These are phyloP conservation scores for Dipodomys stephensi DNA, from an alignment of 2,113 vertebrate species.

Conservation along the genomic window DNA sequence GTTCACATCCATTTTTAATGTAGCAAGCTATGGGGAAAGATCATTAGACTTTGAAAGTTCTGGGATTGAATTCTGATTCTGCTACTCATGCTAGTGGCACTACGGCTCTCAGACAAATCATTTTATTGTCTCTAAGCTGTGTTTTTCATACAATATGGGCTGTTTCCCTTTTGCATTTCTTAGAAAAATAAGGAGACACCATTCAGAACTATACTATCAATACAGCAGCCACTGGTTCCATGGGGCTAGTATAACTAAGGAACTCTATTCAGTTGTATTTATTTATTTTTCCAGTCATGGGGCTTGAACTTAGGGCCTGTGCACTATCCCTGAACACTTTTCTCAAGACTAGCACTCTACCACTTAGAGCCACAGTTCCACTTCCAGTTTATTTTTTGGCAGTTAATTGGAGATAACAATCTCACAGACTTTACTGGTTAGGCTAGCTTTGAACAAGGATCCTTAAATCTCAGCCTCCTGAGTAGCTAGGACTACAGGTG, in stretches of 20 bases:
- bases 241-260: background rate
- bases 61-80: conserved; percentile 23
- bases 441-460: too few species aligned
- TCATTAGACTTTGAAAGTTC: background rate
- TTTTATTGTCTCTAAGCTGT: background rate
- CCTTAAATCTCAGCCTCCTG: too few species aligned
- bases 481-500: too few species aligned
- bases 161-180: background rate
- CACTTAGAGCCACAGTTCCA: too few species aligned
- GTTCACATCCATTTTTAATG: background rate
- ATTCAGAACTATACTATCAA: background rate
- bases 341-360: too few species aligned
- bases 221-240: background rate
- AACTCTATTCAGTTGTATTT: background rate
- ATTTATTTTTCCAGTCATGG: background rate
- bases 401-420: too few species aligned
- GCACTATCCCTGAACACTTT: too few species aligned
- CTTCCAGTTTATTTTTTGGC: too few species aligned
- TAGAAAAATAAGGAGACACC: background rate
- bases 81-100: background rate
- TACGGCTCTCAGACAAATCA: background rate
- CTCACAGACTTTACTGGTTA: too few species aligned
- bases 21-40: background rate
- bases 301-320: too few species aligned
- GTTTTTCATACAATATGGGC: background rate